Percentiles rank a stretch among this genome's conserved stretches.
Conservation (phyloP, 2,797 vertebrate genomes). For the Triplophysa bombifrons region DNA sequence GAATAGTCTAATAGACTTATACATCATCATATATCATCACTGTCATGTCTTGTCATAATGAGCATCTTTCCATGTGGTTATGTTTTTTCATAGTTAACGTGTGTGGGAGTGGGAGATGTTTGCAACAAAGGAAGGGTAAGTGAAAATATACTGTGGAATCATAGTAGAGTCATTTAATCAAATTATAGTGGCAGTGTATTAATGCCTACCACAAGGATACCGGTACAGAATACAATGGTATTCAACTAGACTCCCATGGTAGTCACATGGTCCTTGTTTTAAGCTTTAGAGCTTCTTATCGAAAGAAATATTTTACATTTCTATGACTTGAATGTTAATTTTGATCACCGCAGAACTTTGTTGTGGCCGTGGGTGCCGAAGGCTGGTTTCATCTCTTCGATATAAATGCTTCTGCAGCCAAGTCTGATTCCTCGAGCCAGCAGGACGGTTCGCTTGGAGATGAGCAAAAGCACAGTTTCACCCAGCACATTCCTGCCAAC, state of each 20-base stretch:
- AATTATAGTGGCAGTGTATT: background rate
- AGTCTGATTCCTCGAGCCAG: constrained; percentile 83
- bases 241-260: background rate
- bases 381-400: constrained; percentile 98
- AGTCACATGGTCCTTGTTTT: background rate
- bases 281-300: background rate
- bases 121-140: constrained; percentile 95
- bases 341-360: constrained; percentile 81
- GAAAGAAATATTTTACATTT: too few relatives aligned
- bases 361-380: constrained; percentile 92
- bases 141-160: constrained; percentile 42
- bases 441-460: constrained; percentile 79
- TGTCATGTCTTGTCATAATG: background rate
- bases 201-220: too few relatives aligned
- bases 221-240: background rate
- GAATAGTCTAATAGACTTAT: too few relatives aligned
- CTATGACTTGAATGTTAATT: too few relatives aligned
- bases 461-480: constrained; percentile 89
- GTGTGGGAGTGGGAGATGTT: constrained; percentile 91
- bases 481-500: constrained; percentile 97
- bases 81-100: constrained; percentile 85
- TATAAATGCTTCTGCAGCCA: constrained; percentile 76
- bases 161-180: background rate
- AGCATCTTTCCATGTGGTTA: background rate
- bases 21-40: background rate